Evolutionary conservation across 2,797 vertebrate genomes (phyloP).

Genomic region (Trichosurus vulpecula): DNA sequence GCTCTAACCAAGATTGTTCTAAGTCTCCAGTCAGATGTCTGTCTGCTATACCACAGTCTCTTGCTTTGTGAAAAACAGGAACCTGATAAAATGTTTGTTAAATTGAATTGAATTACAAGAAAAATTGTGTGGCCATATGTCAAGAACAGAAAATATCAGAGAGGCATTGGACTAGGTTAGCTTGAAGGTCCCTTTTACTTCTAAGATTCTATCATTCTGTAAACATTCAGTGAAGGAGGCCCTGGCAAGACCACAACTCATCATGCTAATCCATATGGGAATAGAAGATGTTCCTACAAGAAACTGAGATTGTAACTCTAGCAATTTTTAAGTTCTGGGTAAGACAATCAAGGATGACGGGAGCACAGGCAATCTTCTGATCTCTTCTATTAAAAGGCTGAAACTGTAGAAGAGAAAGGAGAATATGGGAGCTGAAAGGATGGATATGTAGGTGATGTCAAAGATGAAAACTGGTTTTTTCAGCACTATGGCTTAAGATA

Average conservation of each 20-base stretch:
- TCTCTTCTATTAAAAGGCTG: background rate
- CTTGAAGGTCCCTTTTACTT: background rate
- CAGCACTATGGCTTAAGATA: background rate
- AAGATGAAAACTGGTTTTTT: background rate
- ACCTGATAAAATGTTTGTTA: background rate
- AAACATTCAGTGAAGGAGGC: background rate
- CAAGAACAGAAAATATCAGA: background rate
- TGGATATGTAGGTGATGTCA: background rate
- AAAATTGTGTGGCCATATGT: background rate
- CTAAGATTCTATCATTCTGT: background rate
- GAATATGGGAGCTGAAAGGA: background rate
- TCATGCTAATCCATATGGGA: background rate
- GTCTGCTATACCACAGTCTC: background rate
- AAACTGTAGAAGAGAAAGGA: background rate
- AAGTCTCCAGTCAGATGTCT: background rate
- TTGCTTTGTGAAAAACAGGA: background rate
- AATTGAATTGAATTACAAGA: background rate
- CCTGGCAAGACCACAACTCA: background rate
- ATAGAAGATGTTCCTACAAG: background rate
- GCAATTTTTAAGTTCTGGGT: background rate
- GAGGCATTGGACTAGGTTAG: background rate
- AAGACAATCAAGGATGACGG: background rate
- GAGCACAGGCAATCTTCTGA: background rate
- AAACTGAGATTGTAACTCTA: background rate
- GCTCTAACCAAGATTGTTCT: background rate